Percentiles rank a stretch among this genome's conserved stretches.
Evolutionary conservation across 2,797 vertebrate genomes (phyloP).

Genomic region (Cygnus olor): DNA sequence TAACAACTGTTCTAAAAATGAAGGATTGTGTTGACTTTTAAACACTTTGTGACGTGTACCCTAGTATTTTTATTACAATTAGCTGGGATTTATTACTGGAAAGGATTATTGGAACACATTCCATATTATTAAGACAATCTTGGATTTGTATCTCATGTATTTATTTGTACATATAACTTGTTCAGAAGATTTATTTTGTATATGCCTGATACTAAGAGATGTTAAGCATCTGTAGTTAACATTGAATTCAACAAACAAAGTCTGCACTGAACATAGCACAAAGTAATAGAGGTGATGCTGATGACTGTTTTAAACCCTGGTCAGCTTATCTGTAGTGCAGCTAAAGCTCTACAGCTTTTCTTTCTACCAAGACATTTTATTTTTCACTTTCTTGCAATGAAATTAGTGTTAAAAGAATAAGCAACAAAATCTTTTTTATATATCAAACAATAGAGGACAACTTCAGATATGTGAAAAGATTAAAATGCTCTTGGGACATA

Average conservation of each 20-base stretch:
- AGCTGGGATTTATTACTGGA: background rate
- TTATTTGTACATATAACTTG: background rate
- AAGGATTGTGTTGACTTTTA: background rate
- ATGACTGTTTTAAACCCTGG: background rate
- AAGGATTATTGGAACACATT: background rate
- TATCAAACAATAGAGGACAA: background rate
- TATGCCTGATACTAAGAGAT: background rate
- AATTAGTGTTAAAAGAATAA: background rate
- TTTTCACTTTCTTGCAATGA: conserved; percentile 5
- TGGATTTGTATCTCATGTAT: background rate
- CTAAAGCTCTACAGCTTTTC: background rate
- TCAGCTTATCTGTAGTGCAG: background rate
- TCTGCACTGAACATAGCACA: background rate
- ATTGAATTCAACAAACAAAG: background rate
- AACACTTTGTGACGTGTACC: background rate
- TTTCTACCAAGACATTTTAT: background rate
- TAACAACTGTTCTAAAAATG: background rate
- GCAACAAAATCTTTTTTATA: background rate
- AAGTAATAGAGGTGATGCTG: background rate
- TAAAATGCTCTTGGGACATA: background rate
- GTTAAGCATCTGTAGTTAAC: background rate
- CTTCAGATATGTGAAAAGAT: background rate
- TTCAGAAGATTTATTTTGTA: conserved; percentile 10
- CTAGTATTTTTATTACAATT: background rate
- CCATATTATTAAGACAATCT: background rate